Evolutionary conservation across 2,888 invertebrate species (phyloP), one percentile per base, ranked within the genome.

Genomic region (Adela reaumurella): DNA sequence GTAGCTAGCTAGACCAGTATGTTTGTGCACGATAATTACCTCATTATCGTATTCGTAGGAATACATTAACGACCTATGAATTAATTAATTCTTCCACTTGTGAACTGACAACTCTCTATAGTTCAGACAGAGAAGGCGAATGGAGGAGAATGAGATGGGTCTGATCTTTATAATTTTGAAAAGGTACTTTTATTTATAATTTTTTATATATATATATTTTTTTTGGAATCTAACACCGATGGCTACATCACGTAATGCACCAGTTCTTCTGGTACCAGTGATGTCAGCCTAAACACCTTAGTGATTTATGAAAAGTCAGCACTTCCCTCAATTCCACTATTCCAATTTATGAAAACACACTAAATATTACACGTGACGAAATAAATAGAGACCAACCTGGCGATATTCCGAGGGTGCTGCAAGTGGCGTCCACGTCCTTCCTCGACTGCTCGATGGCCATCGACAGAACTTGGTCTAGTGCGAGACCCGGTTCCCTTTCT

Each of bases 381-480:
- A 45, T 41, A 51, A 50, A 46, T 46, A n/a, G 18, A 63, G 61
- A 81, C 87, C 86, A 71, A 94, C 94, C 93, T 74, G 90, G 88
- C 67, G 93, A 90, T 72, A 94, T 94, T 70, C 90, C 90, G 61
- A 94, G 83, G 58, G 89, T 86, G 48, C 86, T 86, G 72, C 93
- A 94, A 10, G 92, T 91, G 63, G 84, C 89, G 67, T 90, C 89
- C 47, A 93, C 90, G 65, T 94, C 94, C 62, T 90, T 86, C 60
- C 89, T 88, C 56, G 92, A 87, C 67, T 94, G 90, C 64, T 93
- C 91, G 59, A 94, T 89, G 20, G 93, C 93, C 73, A 93, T 81
- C 52, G 88, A 90, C 48, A 92, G 81, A 29, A 92, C 90, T 16
- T 90, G 89, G 65, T 92, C 92, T 56, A 92, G 90, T 58, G 89